A percentile compares a stretch with the other conserved stretches of the same genome.
Evolutionary conservation across 2,797 vertebrate species (phyloP).

Genomic region (Enteromius radiatus): DNA sequence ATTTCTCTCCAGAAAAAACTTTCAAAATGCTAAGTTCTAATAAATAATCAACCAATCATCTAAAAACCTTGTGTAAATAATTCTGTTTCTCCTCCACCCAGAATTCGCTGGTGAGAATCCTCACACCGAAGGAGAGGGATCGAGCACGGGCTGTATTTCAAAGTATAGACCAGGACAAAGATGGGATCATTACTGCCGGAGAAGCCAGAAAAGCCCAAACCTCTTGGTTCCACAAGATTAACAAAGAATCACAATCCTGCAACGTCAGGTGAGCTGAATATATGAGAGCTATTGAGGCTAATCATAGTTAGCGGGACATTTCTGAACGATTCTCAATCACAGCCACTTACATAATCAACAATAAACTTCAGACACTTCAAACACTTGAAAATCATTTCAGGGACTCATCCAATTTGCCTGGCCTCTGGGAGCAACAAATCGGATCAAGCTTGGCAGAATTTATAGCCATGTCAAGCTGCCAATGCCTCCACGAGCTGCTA

Average conservation of each 20-base stretch:
- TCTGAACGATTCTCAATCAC: background rate
- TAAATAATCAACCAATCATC: background rate
- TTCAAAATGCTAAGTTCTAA: background rate
- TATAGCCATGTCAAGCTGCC: background rate
- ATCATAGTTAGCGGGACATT: background rate
- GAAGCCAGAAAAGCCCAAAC: constrained; percentile 85
- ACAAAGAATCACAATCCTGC: constrained; percentile 86
- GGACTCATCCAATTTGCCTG: background rate
- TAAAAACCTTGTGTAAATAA: background rate
- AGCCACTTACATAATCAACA: constrained; percentile 30
- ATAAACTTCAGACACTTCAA: constrained; percentile 22
- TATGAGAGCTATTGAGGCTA: background rate
- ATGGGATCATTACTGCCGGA: constrained; percentile 76
- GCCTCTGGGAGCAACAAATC: constrained; percentile 12
- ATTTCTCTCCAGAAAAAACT: background rate
- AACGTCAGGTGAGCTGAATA: constrained; percentile 84
- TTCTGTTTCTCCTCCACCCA: constrained; percentile 58
- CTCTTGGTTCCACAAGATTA: constrained; percentile 89
- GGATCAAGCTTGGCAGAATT: background rate
- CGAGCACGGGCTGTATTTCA: constrained; percentile 81
- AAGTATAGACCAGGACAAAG: constrained; percentile 80
- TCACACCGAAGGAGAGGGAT: constrained; percentile 89
- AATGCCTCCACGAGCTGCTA: background rate
- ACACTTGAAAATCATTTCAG: constrained; percentile 22
- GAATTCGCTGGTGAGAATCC: constrained; percentile 89